Base-by-base conservation (phyloP, 2,797 vertebrate genomes). In the Ataeniobius toweri region DNA sequence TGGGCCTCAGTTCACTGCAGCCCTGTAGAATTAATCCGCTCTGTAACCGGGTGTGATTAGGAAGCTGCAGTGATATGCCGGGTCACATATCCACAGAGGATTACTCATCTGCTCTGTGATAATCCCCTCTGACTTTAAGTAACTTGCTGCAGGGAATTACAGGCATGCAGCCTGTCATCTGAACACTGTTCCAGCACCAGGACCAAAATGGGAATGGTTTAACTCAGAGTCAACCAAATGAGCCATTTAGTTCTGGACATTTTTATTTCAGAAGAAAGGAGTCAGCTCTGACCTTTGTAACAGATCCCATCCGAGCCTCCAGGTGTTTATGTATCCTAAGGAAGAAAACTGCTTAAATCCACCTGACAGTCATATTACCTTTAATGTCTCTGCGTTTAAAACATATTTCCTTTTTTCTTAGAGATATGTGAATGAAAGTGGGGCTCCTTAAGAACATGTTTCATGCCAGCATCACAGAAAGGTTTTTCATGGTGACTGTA, bases 31-130 rank as follows among this genome's bases (percentile, higher is more conserved):
- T 86, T 85, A 91, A 93, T 91, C 90, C 86, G 75, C 55, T 74
- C 73, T 55, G 65, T 85, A 83, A 77, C 82, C 20, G 84, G 70
- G 53, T 63, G 68, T 86, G 91, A 93, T 93, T 88, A 92, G 84
- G 77, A 70, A 86, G 77, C 80, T 75, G 75, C 86, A 88, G 88
- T 89, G 81, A 92, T 89, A 90, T 20, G 59, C 36, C 81, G 81
- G 76, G 80, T 78, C 80, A 74, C 85, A 87, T 80, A 84, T 80
- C 83, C 83, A 81, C 84, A 90, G 74, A 79, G 92, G 91, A 92
- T 93, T 93, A 93, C 81, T 88, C 89, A 81, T 90, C 81, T 85
- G 85, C 85, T 78, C 78, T 68, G 36, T 77, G 41, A 78, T 91
- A 92, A 92, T 91, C 89, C 84, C 80, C 75, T 75, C 48, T 55